phyloP scores from a whole-genome alignment of 2,113 vertebrate species.

The Antechinus flavipes region DNA sequence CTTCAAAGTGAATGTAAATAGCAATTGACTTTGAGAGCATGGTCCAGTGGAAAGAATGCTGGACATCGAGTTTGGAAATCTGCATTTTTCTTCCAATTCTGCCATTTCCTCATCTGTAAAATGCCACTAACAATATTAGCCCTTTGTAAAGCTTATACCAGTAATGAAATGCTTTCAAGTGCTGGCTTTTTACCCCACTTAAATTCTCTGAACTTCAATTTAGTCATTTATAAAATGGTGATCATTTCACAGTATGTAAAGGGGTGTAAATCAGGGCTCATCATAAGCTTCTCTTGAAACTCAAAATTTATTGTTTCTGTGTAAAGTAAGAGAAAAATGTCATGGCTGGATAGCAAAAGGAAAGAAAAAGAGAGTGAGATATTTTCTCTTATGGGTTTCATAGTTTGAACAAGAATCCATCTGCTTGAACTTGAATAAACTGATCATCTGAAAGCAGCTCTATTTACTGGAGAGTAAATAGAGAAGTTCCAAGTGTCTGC shows the following conservation, averaged over 20 bases:
- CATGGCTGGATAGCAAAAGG: neutral
- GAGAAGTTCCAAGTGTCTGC: neutral
- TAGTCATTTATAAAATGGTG: neutral
- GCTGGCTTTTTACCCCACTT: neutral
- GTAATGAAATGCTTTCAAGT: neutral
- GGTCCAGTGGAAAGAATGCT: neutral
- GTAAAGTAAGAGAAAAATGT: neutral
- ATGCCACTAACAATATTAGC: neutral
- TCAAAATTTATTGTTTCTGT: neutral
- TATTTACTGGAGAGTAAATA: neutral
- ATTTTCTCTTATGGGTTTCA: neutral
- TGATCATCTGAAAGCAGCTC: neutral
- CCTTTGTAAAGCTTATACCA: neutral
- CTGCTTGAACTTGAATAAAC: neutral
- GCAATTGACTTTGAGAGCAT: neutral
- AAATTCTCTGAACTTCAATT: neutral
- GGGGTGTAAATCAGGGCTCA: neutral
- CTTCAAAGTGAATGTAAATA: too few relatives aligned
- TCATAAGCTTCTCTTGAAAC: neutral
- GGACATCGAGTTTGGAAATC: neutral
- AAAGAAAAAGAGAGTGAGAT: neutral
- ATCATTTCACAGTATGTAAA: neutral
- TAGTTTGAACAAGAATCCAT: neutral
- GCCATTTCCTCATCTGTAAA: neutral
- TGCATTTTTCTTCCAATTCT: neutral